These are phyloP conservation scores for Phrixothrix hirtus DNA, from an alignment of 2,888 invertebrate species.

Conservation along the genomic window DNA sequence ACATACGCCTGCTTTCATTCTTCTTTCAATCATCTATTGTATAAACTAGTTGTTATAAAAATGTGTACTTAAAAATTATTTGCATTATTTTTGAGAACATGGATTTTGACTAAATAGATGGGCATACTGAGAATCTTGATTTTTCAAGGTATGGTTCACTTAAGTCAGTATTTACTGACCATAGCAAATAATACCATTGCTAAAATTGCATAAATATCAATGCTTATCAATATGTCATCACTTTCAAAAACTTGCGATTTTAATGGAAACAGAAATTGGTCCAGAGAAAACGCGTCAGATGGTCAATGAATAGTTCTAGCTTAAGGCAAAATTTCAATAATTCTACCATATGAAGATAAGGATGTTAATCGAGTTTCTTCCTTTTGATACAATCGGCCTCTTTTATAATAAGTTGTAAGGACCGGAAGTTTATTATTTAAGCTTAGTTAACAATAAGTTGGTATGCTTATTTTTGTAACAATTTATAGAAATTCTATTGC, in stretches of 20 bases:
- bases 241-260: conserved; percentile 15
- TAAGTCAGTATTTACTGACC: too few relatives aligned
- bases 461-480: neutral
- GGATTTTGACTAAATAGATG: too few relatives aligned
- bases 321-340: conserved; percentile 4
- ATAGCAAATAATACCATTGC: too few relatives aligned
- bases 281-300: conserved; percentile 20
- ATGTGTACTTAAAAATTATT: neutral
- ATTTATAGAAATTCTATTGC: conserved; percentile 1
- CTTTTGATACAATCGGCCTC: too few relatives aligned
- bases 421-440: too few relatives aligned
- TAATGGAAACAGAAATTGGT: conserved; percentile 10
- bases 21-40: neutral
- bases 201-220: neutral
- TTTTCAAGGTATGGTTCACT: too few relatives aligned
- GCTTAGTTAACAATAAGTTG: too few relatives aligned
- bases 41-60: neutral
- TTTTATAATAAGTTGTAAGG: too few relatives aligned
- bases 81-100: too few relatives aligned
- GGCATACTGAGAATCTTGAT: too few relatives aligned
- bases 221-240: neutral
- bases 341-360: too few relatives aligned
- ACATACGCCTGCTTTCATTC: neutral
- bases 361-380: too few relatives aligned
- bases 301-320: conserved; percentile 5